Percentiles rank a stretch among this genome's conserved stretches.
Conservation (phyloP, 1,140 invertebrate species). For the Hyposmocoma kahamanoa region DNA sequence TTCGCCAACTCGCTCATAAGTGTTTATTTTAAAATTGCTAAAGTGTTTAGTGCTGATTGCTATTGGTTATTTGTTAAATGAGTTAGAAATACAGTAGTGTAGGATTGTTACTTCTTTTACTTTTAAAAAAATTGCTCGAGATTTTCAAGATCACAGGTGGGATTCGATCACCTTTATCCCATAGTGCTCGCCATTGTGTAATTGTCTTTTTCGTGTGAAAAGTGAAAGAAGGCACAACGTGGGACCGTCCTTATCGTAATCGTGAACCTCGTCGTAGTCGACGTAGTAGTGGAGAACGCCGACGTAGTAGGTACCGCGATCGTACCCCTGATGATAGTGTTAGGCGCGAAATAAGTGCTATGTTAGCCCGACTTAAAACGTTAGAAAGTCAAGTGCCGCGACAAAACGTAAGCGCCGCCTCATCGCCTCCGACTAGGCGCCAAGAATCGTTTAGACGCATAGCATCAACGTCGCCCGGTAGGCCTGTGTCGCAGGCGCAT, state of each 20-base stretch:
- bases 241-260: slow-evolving; percentile 13
- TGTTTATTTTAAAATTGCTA: too few relatives aligned
- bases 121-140: too few relatives aligned
- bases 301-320: not conserved
- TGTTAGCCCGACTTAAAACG: not conserved
- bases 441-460: not conserved
- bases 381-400: not conserved
- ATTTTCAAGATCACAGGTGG: not conserved
- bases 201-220: not conserved
- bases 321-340: not conserved
- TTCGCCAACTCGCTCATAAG: too few relatives aligned
- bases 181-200: not conserved
- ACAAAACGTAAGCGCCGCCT: not conserved
- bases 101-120: too few relatives aligned
- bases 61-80: too few relatives aligned
- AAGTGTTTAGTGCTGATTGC: too few relatives aligned
- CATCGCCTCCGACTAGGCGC: not conserved
- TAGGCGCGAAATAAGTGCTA: not conserved
- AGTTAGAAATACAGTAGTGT: too few relatives aligned
- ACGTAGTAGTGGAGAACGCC: not conserved
- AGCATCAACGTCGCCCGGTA: not conserved
- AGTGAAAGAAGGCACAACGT: not conserved
- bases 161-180: not conserved
- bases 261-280: not conserved
- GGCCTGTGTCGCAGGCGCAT: not conserved